Base-by-base conservation (phyloP, 2,888 invertebrate species). In the Quadriops clusia region DNA sequence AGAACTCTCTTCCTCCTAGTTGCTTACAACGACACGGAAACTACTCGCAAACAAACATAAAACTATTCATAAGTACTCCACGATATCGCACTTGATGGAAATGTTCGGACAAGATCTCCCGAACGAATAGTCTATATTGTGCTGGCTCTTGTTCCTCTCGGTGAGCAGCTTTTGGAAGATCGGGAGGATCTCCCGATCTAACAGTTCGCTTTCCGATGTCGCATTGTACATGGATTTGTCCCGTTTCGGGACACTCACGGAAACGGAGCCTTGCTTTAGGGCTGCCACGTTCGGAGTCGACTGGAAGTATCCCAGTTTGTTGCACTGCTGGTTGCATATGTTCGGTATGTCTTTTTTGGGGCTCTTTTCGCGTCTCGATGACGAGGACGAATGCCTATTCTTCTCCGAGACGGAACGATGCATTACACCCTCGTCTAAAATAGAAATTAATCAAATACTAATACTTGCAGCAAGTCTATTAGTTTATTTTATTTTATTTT, bases 11-110 rank as follows among this genome's bases (percentile, higher is more conserved):
- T n/a, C n/a, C n/a, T n/a, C n/a, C n/a, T n/a, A n/a, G n/a, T n/a
- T n/a, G n/a, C n/a, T n/a, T n/a, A n/a, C n/a, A n/a, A n/a, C n/a
- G n/a, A n/a, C n/a, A n/a, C n/a, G n/a, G n/a, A n/a, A n/a, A n/a
- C n/a, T n/a, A n/a, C n/a, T n/a, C n/a, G n/a, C n/a, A n/a, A n/a
- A n/a, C n/a, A n/a, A n/a, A n/a, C n/a, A n/a, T n/a, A n/a, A n/a
- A n/a, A n/a, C n/a, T n/a, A n/a, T n/a, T 70, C 80, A 89, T 62
- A 90, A 75, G 63, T 91, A 90, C 56, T 90, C 90, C 48, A 90
- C 90, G 51, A 91, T 90, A 67, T 90, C 90, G 70, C 90, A 90
- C 65, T 90, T 90, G 49, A 91, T 89, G 38, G 89, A 87, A 65
- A 89, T 89, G 68, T 89, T 89, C 15, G 90, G 90, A 59, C 90